Percentiles rank a stretch among this genome's conserved stretches.
Evolutionary conservation across 2,888 invertebrate species (phyloP).

Genomic region (Cinara cedri): DNA sequence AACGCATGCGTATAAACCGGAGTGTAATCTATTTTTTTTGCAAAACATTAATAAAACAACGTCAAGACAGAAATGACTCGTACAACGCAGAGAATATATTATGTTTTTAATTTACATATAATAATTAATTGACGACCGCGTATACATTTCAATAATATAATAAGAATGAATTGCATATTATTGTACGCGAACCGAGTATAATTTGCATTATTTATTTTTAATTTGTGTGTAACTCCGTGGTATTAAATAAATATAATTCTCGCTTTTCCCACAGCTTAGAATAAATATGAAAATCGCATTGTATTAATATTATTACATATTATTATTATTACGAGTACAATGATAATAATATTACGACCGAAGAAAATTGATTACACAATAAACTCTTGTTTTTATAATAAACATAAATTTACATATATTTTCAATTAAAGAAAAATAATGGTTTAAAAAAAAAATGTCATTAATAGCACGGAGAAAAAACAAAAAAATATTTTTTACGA

Average conservation of each 20-base stretch:
- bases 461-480: background rate
- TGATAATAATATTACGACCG: background rate
- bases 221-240: background rate
- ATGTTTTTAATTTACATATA: background rate
- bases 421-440: background rate
- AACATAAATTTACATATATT: background rate
- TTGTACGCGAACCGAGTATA: background rate
- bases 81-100: background rate
- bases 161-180: background rate
- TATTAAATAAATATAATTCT: conserved; percentile 15
- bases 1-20: background rate
- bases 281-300: background rate
- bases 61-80: background rate
- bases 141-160: background rate
- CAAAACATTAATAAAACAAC: background rate
- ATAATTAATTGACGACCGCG: background rate
- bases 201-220: conserved; percentile 37
- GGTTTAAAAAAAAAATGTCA: background rate
- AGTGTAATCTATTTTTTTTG: background rate
- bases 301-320: background rate
- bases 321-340: too few relatives aligned
- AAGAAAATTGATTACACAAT: conserved; percentile 19
- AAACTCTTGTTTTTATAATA: conserved; percentile 1
- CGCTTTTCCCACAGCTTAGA: background rate
- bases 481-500: background rate